These are phyloP conservation scores for Sternotherus odoratus DNA, from an alignment of 2,797 vertebrate genomes.

Conservation along the genomic window DNA sequence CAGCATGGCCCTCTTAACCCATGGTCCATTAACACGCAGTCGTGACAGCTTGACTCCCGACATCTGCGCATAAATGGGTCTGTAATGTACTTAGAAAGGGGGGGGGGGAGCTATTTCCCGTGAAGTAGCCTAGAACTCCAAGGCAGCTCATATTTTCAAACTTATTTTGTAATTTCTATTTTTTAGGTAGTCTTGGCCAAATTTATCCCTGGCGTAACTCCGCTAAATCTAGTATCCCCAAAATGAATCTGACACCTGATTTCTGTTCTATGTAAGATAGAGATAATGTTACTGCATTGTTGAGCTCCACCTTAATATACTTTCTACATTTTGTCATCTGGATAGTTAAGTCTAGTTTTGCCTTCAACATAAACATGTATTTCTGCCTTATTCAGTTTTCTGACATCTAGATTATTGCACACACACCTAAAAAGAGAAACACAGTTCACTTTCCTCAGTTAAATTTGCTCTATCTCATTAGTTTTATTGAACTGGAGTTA, in stretches of 20 bases:
- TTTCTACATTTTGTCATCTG: neutral
- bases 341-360: neutral
- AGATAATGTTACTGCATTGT: neutral
- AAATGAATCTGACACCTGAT: neutral
- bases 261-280: neutral
- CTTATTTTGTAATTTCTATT: neutral
- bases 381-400: neutral
- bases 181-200: neutral
- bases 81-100: neutral
- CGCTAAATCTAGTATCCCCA: neutral
- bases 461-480: constrained; percentile 10
- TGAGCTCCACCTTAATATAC: neutral
- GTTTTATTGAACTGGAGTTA: neutral
- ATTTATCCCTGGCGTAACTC: neutral
- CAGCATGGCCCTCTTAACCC: too few species aligned
- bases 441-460: neutral
- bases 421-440: neutral
- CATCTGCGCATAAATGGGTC: too few species aligned
- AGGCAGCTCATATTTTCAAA: neutral
- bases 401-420: neutral
- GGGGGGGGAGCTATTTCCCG: neutral
- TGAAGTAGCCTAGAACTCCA: neutral
- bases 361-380: neutral
- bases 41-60: too few species aligned
- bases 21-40: too few species aligned